Conservation (phyloP, 2,888 invertebrate genomes). For the Nomada flava region DNA sequence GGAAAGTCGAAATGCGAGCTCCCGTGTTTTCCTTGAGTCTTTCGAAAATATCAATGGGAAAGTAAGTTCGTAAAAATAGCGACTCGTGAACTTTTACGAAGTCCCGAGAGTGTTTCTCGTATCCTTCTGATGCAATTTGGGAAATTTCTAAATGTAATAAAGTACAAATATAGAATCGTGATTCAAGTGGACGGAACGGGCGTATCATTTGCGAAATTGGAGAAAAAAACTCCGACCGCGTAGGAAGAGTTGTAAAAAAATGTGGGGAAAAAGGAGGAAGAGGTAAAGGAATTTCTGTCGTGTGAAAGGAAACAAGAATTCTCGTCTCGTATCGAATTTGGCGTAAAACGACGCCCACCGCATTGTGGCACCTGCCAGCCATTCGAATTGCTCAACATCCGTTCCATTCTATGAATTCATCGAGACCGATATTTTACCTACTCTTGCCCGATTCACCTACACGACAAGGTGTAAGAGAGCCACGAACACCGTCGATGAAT, state of each 20-base stretch:
- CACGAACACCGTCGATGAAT: constrained; percentile 44
- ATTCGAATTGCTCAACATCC: constrained; percentile 79
- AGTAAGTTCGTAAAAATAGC: too few relatives aligned
- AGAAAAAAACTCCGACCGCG: not conserved
- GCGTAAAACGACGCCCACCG: constrained; percentile 80
- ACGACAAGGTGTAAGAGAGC: constrained; percentile 7
- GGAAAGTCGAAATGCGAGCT: constrained; percentile 16
- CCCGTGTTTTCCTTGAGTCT: not conserved
- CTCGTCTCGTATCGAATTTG: constrained; percentile 73
- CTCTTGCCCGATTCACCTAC: constrained; percentile 36
- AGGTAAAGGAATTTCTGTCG: constrained; percentile 37
- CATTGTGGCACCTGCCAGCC: constrained; percentile 73
- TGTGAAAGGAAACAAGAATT: constrained; percentile 62
- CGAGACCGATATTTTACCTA: constrained; percentile 44
- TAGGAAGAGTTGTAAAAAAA: not conserved
- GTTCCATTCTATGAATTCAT: constrained; percentile 71
- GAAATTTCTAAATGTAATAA: not conserved
- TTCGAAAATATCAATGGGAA: not conserved
- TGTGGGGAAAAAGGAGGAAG: constrained; percentile 13
- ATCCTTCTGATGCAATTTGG: too few relatives aligned
- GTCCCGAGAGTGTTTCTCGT: too few relatives aligned
- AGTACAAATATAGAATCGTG: not conserved
- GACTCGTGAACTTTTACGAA: too few relatives aligned
- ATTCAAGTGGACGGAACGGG: not conserved
- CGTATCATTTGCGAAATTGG: not conserved